phyloP scores from a whole-genome alignment of 2,113 vertebrate species.

The Vireo altiloquus region DNA sequence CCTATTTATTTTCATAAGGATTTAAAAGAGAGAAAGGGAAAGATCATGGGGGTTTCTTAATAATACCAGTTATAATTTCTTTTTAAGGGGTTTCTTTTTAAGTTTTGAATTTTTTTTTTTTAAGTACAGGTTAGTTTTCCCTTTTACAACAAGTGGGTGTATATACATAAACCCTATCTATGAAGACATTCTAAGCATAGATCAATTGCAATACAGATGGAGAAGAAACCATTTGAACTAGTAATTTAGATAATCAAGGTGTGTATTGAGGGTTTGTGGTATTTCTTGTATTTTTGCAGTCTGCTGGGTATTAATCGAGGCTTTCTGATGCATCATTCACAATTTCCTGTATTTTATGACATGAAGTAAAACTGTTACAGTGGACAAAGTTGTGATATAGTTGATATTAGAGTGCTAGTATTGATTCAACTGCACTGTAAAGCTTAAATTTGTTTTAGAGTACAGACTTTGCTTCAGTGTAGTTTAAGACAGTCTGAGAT shows the following conservation, averaged over 20 bases:
- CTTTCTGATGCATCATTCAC: background rate
- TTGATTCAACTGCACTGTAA: background rate
- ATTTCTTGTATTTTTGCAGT: background rate
- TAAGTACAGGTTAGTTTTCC: background rate
- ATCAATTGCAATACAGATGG: background rate
- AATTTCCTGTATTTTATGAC: background rate
- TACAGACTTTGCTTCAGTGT: background rate
- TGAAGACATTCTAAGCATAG: background rate
- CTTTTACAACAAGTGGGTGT: background rate
- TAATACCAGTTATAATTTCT: background rate
- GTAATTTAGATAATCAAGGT: background rate
- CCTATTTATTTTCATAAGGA: conserved; percentile 3
- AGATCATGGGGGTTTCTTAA: background rate
- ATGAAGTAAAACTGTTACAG: background rate
- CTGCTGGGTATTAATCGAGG: background rate
- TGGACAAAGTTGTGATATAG: background rate
- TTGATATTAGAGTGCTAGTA: background rate
- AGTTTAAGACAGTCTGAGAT: background rate
- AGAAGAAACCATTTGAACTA: background rate
- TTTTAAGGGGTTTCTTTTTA: background rate
- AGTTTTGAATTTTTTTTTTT: background rate
- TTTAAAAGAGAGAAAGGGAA: background rate
- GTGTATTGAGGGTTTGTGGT: background rate
- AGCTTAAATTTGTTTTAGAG: background rate
- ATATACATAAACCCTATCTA: background rate